These are phyloP conservation scores for Pantelozetes paolii DNA, from an alignment of 2,888 invertebrate species.

Conservation along the genomic window DNA sequence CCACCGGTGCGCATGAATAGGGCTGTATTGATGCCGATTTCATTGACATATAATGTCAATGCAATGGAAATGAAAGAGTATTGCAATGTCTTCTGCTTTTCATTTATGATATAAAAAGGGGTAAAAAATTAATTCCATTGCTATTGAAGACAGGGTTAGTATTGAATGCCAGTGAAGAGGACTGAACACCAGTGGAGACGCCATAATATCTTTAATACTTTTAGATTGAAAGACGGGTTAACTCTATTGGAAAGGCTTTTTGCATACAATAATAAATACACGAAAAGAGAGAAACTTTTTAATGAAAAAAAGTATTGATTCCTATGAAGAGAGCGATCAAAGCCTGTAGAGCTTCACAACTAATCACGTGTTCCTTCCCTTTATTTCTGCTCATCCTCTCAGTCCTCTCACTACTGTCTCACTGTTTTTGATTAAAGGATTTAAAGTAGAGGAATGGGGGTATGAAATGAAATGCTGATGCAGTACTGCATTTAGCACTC, in stretches of 20 bases:
- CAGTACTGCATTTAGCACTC: neutral
- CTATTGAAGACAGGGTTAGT: no score
- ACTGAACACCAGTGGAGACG: neutral
- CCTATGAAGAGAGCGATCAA: neutral
- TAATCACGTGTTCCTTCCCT: constrained; percentile 35
- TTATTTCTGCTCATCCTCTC: constrained; percentile 26
- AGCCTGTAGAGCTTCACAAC: constrained; percentile 35
- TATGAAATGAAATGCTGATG: constrained; percentile 30
- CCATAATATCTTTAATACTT: constrained; percentile 7
- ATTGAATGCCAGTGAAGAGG: no score
- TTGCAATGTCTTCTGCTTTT: neutral
- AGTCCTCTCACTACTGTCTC: constrained; percentile 7
- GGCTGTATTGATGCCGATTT: constrained; percentile 1
- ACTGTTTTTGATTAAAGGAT: constrained; percentile 39
- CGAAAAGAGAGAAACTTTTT: constrained; percentile 8
- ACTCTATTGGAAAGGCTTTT: constrained; percentile 32
- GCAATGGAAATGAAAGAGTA: neutral
- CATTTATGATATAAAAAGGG: no score
- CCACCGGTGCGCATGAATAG: constrained; percentile 35
- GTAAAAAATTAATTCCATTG: no score
- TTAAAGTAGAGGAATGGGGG: constrained; percentile 33
- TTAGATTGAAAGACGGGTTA: constrained; percentile 31
- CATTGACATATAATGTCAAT: neutral
- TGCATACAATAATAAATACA: neutral
- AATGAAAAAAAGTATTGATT: constrained; percentile 38